These are phyloP conservation scores for Betta splendens DNA, from an alignment of 2,797 vertebrate species.

Conservation along the genomic window DNA sequence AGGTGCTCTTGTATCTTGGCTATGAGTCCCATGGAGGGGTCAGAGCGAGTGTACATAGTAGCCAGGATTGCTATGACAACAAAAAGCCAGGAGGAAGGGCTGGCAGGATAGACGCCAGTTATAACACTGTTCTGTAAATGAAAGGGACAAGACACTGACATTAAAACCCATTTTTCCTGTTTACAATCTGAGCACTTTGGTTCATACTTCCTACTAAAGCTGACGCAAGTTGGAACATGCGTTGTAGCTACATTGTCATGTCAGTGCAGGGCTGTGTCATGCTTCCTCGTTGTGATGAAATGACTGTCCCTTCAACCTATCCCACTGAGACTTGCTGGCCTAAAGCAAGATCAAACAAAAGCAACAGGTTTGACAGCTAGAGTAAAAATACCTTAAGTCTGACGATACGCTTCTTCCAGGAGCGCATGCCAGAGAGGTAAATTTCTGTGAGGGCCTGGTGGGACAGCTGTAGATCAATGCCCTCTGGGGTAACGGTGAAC, in stretches of 20 bases:
- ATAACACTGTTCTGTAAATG: constrained; percentile 86
- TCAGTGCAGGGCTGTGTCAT: no score
- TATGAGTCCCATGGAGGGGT: constrained; percentile 93
- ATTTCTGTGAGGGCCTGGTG: constrained; percentile 84
- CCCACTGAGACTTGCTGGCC: no score
- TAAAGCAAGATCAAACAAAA: neutral
- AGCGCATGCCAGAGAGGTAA: constrained; percentile 83
- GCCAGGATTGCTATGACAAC: constrained; percentile 91
- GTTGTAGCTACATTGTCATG: no score
- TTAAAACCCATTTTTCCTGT: constrained; percentile 16
- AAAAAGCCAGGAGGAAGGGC: constrained; percentile 92
- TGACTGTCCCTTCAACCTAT: no score
- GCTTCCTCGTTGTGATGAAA: no score
- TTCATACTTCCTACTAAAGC: no score
- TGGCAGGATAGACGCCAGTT: constrained; percentile 89
- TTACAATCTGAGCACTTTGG: neutral
- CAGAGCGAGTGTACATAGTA: constrained; percentile 90
- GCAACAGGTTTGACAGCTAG: neutral
- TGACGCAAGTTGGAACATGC: no score
- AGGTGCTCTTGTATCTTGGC: constrained; percentile 92
- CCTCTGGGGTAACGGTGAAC: constrained; percentile 85
- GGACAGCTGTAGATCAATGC: constrained; percentile 82
- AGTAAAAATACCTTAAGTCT: constrained; percentile 77
- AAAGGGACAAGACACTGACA: constrained; percentile 1
- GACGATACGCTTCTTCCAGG: constrained; percentile 83